Evolutionary conservation across 1,140 invertebrate species (phyloP).

Genomic region (Drosophila sp.): DNA sequence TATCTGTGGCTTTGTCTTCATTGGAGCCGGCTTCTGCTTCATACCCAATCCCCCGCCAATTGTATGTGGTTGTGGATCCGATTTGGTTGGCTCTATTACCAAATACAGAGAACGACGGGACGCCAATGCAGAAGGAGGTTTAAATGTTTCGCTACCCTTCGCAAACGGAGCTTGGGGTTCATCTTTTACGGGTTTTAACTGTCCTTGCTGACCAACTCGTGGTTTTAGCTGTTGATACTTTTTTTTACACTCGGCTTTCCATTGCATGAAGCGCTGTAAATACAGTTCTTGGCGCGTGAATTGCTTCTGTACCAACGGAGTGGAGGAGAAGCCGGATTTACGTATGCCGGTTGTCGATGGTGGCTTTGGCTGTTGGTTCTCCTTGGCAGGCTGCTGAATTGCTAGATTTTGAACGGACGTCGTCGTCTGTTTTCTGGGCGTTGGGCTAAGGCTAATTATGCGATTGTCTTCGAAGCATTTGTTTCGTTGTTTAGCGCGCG

Average conservation of each 20-base stretch:
- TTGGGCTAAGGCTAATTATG: constrained; percentile 41
- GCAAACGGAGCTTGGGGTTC: not conserved
- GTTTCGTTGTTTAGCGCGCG: constrained; percentile 48
- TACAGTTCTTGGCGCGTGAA: constrained; percentile 24
- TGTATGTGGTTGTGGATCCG: not conserved
- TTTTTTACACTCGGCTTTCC: constrained; percentile 31
- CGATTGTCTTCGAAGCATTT: constrained; percentile 56
- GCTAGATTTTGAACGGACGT: not conserved
- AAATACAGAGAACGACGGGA: not conserved
- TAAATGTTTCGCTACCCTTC: not conserved
- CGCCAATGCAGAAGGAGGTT: not conserved
- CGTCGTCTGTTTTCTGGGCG: constrained; percentile 10
- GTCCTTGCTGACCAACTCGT: not conserved
- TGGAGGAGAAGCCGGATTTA: not conserved
- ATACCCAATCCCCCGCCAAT: not conserved
- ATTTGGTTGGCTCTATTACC: not conserved
- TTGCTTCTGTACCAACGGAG: not conserved
- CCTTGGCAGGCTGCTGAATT: not conserved
- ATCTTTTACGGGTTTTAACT: not conserved
- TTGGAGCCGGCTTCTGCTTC: not conserved
- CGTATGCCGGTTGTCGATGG: not conserved
- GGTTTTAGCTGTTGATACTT: constrained; percentile 8
- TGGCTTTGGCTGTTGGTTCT: constrained; percentile 12
- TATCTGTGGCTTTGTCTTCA: not conserved
- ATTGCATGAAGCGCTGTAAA: constrained; percentile 43